Evolutionary conservation across 2,888 invertebrate species (phyloP).

Genomic region (Lasioglossum lativentre): DNA sequence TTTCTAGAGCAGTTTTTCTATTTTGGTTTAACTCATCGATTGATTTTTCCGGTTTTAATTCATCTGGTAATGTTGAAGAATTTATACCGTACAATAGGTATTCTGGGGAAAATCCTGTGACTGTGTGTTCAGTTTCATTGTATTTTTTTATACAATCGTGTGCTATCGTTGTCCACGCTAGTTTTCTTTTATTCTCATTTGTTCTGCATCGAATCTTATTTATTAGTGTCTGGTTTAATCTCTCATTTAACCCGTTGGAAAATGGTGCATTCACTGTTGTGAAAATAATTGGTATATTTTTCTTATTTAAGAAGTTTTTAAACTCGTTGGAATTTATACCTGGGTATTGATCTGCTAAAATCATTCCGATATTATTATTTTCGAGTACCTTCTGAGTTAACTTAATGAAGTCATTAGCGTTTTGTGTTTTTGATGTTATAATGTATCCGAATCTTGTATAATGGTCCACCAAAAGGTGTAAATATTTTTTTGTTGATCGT

Average conservation of each 20-base stretch:
- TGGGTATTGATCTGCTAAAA: slow-evolving; percentile 24
- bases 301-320: not conserved
- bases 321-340: slow-evolving; percentile 31
- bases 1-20: slow-evolving; percentile 9
- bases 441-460: not conserved
- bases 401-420: slow-evolving; percentile 51
- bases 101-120: slow-evolving; percentile 10
- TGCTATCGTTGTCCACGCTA: slow-evolving; percentile 31
- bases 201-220: slow-evolving; percentile 10
- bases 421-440: slow-evolving; percentile 43
- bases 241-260: slow-evolving; percentile 18
- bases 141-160: slow-evolving; percentile 40
- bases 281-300: slow-evolving; percentile 20
- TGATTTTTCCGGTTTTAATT: slow-evolving; percentile 3
- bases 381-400: slow-evolving; percentile 43
- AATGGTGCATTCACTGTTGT: too few species aligned
- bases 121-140: slow-evolving; percentile 22
- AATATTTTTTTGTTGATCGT: slow-evolving; percentile 60
- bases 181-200: slow-evolving; percentile 12
- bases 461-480: slow-evolving; percentile 27
- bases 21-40: slow-evolving; percentile 6
- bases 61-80: not conserved
- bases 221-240: slow-evolving; percentile 21
- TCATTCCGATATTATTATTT: slow-evolving; percentile 54
- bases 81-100: not conserved